Conservation (phyloP, 2,888 invertebrate genomes). For the Drosophila mulleri region DNA sequence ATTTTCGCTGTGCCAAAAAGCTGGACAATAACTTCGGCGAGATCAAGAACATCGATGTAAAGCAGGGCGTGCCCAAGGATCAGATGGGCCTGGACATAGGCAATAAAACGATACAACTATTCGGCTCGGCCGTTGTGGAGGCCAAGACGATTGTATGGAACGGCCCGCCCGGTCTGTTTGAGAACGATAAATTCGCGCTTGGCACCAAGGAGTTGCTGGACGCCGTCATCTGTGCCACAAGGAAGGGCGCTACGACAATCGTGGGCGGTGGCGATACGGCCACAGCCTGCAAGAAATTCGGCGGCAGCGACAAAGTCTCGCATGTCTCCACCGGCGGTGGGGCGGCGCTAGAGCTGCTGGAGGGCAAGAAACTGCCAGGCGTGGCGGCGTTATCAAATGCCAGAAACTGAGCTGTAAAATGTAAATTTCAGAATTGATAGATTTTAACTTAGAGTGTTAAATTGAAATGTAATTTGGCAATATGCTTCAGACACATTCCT, state of each 20-base stretch:
- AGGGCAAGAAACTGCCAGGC: conserved; percentile 95
- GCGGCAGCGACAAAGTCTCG: conserved; percentile 96
- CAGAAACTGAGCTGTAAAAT: conserved; percentile 2
- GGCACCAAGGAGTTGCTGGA: conserved; percentile 98
- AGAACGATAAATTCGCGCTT: conserved; percentile 95
- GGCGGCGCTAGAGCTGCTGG: conserved; percentile 94
- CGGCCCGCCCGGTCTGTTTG: conserved; percentile 99
- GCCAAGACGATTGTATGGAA: conserved; percentile 99
- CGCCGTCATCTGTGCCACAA: conserved; percentile 94
- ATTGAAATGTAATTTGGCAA: neutral
- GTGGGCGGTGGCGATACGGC: conserved; percentile 99
- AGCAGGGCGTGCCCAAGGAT: conserved; percentile 95
- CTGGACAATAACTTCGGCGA: conserved; percentile 95
- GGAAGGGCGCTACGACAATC: conserved; percentile 92
- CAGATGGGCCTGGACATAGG: conserved; percentile 98
- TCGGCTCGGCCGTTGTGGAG: conserved; percentile 91
- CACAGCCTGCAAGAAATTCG: conserved; percentile 94
- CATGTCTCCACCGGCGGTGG: conserved; percentile 98
- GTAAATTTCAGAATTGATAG: neutral
- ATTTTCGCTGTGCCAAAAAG: conserved; percentile 97
- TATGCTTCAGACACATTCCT: too few relatives aligned
- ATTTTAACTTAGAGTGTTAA: neutral
- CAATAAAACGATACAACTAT: conserved; percentile 91
- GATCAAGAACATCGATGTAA: conserved; percentile 89
- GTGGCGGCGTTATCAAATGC: conserved; percentile 90